These are phyloP conservation scores for Limnephilus auricula DNA, from an alignment of 2,888 invertebrate genomes.

Conservation along the genomic window DNA sequence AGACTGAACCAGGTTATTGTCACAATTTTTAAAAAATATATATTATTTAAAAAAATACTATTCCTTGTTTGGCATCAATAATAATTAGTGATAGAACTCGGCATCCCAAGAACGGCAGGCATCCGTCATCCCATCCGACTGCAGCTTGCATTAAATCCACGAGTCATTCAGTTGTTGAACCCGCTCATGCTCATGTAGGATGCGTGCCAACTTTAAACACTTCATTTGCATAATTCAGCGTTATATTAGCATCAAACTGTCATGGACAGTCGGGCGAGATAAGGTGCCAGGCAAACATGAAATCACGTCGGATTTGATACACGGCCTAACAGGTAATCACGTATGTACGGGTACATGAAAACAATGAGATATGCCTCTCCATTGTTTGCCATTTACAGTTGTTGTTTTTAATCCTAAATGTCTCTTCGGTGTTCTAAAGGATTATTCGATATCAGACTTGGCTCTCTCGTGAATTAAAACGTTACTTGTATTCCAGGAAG, in stretches of 20 bases:
- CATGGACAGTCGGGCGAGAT: conserved; percentile 18
- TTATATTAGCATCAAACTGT: conserved; percentile 39
- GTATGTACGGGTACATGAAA: conserved; percentile 3
- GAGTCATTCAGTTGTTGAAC: neutral
- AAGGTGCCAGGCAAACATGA: conserved; percentile 3
- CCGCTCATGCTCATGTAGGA: neutral
- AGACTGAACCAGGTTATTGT: too few species aligned
- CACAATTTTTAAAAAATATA: too few species aligned
- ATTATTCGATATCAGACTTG: conserved; percentile 15
- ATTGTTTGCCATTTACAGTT: conserved; percentile 45
- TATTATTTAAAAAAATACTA: too few species aligned
- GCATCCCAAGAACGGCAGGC: neutral
- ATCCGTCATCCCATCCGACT: neutral
- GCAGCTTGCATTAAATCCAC: neutral
- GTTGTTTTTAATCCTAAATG: conserved; percentile 14
- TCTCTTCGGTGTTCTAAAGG: neutral
- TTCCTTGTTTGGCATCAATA: neutral
- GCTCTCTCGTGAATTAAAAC: neutral
- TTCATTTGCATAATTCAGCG: conserved; percentile 39
- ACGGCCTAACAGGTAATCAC: conserved; percentile 1
- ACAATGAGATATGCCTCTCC: conserved; percentile 15
- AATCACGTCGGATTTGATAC: conserved; percentile 31
- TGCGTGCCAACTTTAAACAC: conserved; percentile 17
- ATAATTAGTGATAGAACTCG: neutral
- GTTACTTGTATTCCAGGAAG: neutral